Base-by-base conservation (phyloP, 2,113 vertebrate species). In the Gopherus flavomarginatus region DNA sequence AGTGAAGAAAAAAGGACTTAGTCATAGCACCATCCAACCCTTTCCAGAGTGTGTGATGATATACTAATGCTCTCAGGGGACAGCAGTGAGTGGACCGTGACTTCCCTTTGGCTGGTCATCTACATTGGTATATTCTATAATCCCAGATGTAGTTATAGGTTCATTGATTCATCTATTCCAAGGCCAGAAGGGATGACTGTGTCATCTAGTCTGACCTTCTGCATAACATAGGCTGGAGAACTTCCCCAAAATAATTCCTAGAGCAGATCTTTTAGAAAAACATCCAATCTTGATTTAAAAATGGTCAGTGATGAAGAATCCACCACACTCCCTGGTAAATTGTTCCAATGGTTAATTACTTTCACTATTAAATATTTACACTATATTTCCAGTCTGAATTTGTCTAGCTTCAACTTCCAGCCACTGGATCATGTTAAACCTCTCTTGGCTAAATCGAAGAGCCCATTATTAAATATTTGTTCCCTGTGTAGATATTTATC, bases 1-100 rank as follows among this genome's bases (percentile, higher is more conserved):
- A 69, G 16, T 69, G 31, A n/a, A 69, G 62, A n/a, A 69, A 69
- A n/a, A 69, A 35, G 8, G 62, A n/a, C 16, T 27, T 14, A 62
- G 57, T 65, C 31, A 8, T 69, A 8, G 62, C 17, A n/a, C 72
- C 1, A 0, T 27, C 50, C 5, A 75, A 2, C 5, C 26, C 80
- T 93, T 87, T 2, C 8, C 50, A 65, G 19, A 38, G 2, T 4
- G 59, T 65, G 12, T 29, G 38, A 81, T n/a, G 27, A 81, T 35
- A 65, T 69, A 35, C 2, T 65, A 24, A 77, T 0, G 0, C 35
- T 90, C 27, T 54, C 31, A n/a, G 89, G 84, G 31, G 62, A n/a
- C 62, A n/a, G 13, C 31, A 65, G 31, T 8, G 29, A 35, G 27
- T 31, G 57, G 27, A 14, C 57, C 6, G 31, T 65, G 62, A 31